Conservation (phyloP, 1,140 invertebrate genomes). For the Drosophila sucinea region DNA sequence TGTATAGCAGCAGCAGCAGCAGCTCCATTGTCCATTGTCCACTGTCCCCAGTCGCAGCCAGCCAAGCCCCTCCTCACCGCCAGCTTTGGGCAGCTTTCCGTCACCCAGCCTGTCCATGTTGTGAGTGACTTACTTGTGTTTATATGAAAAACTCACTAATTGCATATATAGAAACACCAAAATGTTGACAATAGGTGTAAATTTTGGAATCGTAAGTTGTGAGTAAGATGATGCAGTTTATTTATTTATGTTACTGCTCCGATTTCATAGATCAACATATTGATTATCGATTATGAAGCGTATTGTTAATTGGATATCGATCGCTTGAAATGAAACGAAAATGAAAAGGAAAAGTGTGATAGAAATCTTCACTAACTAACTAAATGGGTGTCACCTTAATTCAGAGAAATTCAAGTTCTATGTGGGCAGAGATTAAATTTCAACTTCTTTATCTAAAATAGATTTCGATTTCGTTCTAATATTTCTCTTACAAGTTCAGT, state of each 20-base stretch:
- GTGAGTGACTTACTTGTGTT: constrained; percentile 54
- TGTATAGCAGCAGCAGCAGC: constrained; percentile 20
- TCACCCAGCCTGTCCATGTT: constrained; percentile 46
- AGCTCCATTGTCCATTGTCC: constrained; percentile 40
- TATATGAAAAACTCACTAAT: constrained; percentile 55
- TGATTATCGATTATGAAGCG: constrained; percentile 4
- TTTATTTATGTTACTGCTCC: constrained; percentile 34
- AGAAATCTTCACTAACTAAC: constrained; percentile 6
- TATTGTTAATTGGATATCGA: constrained; percentile 11
- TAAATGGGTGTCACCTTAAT: not conserved
- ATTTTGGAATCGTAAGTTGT: constrained; percentile 40
- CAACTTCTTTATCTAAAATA: not conserved
- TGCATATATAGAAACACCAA: constrained; percentile 19
- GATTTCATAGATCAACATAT: constrained; percentile 17
- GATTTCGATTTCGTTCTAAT: not conserved
- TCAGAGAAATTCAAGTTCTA: constrained; percentile 7
- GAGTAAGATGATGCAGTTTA: constrained; percentile 43
- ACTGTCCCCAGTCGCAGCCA: no score
- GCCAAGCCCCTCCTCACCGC: no score
- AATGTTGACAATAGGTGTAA: constrained; percentile 50
- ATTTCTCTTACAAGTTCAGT: not conserved
- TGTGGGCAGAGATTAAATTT: constrained; percentile 6
- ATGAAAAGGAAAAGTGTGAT: constrained; percentile 10
- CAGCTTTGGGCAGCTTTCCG: no score
- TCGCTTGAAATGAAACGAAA: not conserved